Evolutionary conservation across 2,888 invertebrate species (phyloP).

Genomic region (Epinotia bilunana): DNA sequence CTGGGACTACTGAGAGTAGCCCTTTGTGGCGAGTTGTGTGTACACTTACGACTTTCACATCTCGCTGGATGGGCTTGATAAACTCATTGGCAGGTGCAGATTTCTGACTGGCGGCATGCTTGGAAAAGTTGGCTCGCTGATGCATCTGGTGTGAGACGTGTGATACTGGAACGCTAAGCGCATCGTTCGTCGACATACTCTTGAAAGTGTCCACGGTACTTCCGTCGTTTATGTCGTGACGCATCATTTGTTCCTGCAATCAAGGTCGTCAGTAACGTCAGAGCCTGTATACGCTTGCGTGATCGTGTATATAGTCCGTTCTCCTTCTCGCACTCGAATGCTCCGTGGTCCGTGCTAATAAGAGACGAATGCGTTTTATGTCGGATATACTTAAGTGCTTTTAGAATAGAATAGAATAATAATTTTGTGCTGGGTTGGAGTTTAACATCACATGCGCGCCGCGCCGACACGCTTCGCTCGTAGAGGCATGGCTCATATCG

Average conservation of each 20-base stretch:
- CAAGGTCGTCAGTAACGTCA: not conserved
- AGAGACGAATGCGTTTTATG: too few relatives aligned
- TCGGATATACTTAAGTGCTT: too few relatives aligned
- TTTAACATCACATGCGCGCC: too few relatives aligned
- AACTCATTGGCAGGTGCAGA: not conserved
- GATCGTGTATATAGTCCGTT: too few relatives aligned
- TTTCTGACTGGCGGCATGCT: conserved; percentile 17
- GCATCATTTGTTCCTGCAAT: conserved; percentile 15
- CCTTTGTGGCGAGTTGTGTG: not conserved
- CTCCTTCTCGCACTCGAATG: too few relatives aligned
- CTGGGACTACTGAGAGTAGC: too few relatives aligned
- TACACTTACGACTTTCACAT: conserved; percentile 14
- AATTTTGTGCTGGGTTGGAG: too few relatives aligned
- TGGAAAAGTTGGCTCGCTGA: not conserved
- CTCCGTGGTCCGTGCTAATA: too few relatives aligned
- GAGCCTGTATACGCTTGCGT: not conserved
- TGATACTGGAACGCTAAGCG: not conserved
- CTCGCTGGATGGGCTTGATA: conserved; percentile 3
- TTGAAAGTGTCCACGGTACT: conserved; percentile 7
- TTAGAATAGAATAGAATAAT: too few relatives aligned
- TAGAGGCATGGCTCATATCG: too few relatives aligned
- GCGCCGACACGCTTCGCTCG: too few relatives aligned
- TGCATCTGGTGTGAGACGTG: not conserved
- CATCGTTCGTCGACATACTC: not conserved
- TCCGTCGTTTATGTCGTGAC: not conserved